A percentile compares a stretch with the other conserved stretches of the same genome.
phyloP scores from a whole-genome alignment of 2,888 invertebrate species.

The Drosophila affinis region DNA sequence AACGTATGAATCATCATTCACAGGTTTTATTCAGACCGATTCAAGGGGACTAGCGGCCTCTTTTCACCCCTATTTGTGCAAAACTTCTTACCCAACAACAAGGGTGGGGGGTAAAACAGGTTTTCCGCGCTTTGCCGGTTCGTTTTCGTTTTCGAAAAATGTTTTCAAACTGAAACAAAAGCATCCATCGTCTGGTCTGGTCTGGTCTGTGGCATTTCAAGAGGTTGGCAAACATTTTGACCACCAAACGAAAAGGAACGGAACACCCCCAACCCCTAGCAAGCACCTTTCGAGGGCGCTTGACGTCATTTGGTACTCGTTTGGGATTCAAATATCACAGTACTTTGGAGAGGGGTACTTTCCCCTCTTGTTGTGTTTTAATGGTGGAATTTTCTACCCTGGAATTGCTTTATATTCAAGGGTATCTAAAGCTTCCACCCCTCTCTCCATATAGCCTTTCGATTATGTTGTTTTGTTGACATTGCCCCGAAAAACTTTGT shows the following conservation, averaged over 20 bases:
- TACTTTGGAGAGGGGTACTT: neutral
- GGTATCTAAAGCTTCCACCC: neutral
- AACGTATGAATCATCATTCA: slow-evolving; percentile 13
- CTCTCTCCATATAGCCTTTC: neutral
- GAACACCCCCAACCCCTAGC: slow-evolving; percentile 9
- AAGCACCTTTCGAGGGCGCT: slow-evolving; percentile 34
- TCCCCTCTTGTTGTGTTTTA: neutral
- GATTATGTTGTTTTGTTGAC: slow-evolving; percentile 21
- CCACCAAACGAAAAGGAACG: slow-evolving; percentile 18
- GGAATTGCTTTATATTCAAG: neutral
- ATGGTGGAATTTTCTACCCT: neutral
- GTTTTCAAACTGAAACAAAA: slow-evolving; percentile 49
- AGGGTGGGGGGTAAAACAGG: slow-evolving; percentile 46
- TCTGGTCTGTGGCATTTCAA: slow-evolving; percentile 33
- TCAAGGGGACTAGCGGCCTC: slow-evolving; percentile 1
- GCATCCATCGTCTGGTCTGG: slow-evolving; percentile 38
- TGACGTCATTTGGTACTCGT: slow-evolving; percentile 59
- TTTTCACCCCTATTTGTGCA: slow-evolving; percentile 24
- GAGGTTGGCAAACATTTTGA: slow-evolving; percentile 23
- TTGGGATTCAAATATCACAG: neutral
- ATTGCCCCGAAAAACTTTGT: slow-evolving; percentile 16
- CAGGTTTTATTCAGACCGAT: slow-evolving; percentile 21
- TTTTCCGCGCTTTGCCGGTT: slow-evolving; percentile 62
- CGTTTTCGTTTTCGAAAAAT: slow-evolving; percentile 37
- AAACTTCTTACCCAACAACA: neutral